These are phyloP conservation scores for Mesoclemmys tuberculata DNA, from an alignment of 2,113 vertebrate genomes.

Conservation along the genomic window DNA sequence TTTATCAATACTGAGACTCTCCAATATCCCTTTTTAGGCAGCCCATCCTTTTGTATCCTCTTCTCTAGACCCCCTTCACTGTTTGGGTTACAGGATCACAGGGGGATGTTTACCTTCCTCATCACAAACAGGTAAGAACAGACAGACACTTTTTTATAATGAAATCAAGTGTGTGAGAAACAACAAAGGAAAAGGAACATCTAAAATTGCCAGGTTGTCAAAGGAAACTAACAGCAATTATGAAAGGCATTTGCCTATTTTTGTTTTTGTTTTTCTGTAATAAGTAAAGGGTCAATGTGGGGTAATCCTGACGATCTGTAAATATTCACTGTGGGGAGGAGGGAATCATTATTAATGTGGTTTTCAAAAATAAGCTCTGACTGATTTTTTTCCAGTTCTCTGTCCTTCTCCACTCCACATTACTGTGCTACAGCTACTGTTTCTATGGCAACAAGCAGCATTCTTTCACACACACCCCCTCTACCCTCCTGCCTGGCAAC, in stretches of 20 bases:
- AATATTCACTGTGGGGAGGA: background rate
- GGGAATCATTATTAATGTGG: background rate
- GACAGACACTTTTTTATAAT: background rate
- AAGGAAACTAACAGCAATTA: background rate
- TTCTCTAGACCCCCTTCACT: background rate
- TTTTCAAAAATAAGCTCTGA: background rate
- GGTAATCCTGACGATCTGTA: background rate
- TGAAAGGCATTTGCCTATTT: background rate
- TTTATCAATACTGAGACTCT: background rate
- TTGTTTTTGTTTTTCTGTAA: background rate
- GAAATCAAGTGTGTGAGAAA: background rate
- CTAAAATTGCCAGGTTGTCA: background rate
- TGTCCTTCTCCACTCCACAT: background rate
- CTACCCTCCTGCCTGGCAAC: background rate
- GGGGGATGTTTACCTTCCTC: background rate
- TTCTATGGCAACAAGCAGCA: constrained; percentile 14
- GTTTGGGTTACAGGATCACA: background rate
- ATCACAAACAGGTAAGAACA: background rate
- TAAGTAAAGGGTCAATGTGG: background rate
- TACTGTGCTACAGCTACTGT: background rate
- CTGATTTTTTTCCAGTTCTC: background rate
- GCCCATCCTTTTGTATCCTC: background rate
- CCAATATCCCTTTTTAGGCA: background rate
- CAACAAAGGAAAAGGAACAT: background rate
- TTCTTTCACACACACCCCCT: background rate